Evolutionary conservation across 2,113 vertebrate genomes (phyloP), one percentile per base, ranked within the genome.

Genomic region (Cygnus buccinator): DNA sequence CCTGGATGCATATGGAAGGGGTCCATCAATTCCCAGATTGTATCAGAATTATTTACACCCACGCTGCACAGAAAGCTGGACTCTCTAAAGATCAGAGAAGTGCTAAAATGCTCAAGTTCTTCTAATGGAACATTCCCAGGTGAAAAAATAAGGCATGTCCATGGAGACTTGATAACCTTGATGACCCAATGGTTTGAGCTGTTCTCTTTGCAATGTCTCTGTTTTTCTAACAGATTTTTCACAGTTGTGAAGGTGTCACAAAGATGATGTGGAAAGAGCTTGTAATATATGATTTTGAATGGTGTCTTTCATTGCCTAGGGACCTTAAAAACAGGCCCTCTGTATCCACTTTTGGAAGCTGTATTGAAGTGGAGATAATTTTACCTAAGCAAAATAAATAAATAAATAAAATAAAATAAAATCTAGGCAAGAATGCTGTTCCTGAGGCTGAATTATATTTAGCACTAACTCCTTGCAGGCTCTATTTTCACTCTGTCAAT

Each of bases 401-500:
- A 48, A 46, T 46, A 70, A 93, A 79, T 83, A 59, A 90, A 78
- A 50, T 50, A 50, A 50, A 50, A 50, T 83, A 83, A 92, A 84
- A 86, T 89, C 68, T 62, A 84, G 86, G 66, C 72, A 93, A 72
- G 48, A 90, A 78, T 87, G 63, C 46, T 55, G n/a, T 75, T 89
- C 23, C 76, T 29, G 66, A 75, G 29, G 52, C 88, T 92, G 85
- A 90, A 83, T 89, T 95, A 75, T 84, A 68, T 89, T 94, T 96
- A 78, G 70, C 3, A 2, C 65, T 80, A 88, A 72, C 22, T 95
- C 39, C 57, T 93, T 93, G 62, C 73, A 94, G 79, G 82, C 11
- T 90, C 57, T 75, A 2, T 94, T 96, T 96, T 95, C 87, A 77
- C 59, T 92, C 55, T 93, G 86, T 96, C 88, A 93, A 87, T 94